These are phyloP conservation scores for Halichoerus grypus DNA, from an alignment of 2,113 vertebrate genomes.

Conservation along the genomic window DNA sequence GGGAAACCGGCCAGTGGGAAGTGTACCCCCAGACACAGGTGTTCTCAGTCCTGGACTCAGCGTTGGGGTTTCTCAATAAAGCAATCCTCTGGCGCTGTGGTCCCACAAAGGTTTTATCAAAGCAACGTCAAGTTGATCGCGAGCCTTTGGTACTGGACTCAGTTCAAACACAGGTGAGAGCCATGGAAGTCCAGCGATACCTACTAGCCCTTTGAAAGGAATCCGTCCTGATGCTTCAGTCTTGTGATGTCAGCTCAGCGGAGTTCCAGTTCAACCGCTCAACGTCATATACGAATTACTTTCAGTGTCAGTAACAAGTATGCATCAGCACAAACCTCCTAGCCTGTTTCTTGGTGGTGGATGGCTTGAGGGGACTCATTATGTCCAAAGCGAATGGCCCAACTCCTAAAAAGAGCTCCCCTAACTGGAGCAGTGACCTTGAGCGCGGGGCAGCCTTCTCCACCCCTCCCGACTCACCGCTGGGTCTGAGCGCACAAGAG, in stretches of 20 bases:
- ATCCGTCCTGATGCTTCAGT: not conserved
- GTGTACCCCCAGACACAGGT: rapidly evolving
- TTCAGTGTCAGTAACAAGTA: not conserved
- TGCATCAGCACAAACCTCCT: not conserved
- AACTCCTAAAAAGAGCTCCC: not conserved
- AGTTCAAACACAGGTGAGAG: rapidly evolving
- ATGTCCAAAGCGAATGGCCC: not conserved
- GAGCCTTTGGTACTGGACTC: not conserved
- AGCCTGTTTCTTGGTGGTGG: not conserved
- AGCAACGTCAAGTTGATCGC: not conserved
- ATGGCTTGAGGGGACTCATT: not conserved
- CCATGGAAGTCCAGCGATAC: not conserved
- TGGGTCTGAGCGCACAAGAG: not conserved
- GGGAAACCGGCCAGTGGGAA: rapidly evolving
- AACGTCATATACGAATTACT: not conserved
- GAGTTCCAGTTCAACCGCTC: not conserved
- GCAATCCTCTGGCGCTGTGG: not conserved
- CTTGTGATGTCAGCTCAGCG: not conserved
- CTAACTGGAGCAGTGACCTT: rapidly evolving
- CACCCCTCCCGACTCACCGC: rapidly evolving
- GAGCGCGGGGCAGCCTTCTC: not conserved
- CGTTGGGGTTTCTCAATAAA: not conserved
- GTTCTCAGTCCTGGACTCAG: not conserved
- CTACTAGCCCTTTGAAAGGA: not conserved
- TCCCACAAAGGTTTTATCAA: not conserved